These are phyloP conservation scores for Penaeus chinensis DNA, from an alignment of 1,140 invertebrate genomes.

Conservation along the genomic window DNA sequence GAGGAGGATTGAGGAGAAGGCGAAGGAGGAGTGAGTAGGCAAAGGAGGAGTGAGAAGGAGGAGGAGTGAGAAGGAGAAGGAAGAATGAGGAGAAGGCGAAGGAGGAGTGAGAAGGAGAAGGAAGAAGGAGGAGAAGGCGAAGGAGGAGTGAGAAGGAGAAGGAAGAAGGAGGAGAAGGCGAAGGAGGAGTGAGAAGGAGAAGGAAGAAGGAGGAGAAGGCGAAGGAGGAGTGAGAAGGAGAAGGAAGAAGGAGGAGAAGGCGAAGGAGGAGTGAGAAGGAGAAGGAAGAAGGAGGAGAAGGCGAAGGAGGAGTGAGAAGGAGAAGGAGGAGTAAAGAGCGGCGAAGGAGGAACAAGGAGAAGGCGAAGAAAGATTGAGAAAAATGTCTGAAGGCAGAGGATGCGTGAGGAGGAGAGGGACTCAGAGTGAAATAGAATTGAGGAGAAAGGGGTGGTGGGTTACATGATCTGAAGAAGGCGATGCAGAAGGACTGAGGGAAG, in stretches of 20 bases:
- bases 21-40: background rate
- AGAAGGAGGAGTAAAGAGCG: background rate
- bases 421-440: too few relatives aligned
- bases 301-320: background rate
- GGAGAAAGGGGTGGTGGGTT: too few relatives aligned
- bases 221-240: too few relatives aligned
- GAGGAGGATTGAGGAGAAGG: background rate
- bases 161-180: background rate
- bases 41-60: background rate
- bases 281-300: background rate
- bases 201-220: background rate
- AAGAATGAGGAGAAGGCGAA: background rate
- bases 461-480: too few relatives aligned
- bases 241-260: background rate
- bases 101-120: background rate
- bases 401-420: background rate
- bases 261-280: background rate
- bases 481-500: too few relatives aligned
- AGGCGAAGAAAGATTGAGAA: background rate
- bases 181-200: background rate
- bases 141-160: background rate
- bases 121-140: background rate
- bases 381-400: background rate
- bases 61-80: background rate
- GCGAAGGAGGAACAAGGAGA: background rate